Evolutionary conservation across 2,797 vertebrate species (phyloP).

Genomic region (Falco concolor): DNA sequence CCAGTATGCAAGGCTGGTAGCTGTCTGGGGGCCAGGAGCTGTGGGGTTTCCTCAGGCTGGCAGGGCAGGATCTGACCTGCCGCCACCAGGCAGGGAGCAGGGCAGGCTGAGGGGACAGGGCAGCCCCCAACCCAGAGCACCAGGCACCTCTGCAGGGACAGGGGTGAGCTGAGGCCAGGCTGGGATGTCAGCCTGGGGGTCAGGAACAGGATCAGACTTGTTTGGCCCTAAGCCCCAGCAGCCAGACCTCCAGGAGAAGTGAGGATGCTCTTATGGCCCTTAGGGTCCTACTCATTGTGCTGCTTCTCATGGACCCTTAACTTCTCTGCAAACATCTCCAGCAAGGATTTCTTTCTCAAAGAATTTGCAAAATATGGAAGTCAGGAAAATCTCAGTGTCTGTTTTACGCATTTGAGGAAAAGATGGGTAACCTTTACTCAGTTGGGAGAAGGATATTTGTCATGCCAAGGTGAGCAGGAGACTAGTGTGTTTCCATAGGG

Average conservation of each 20-base stretch:
- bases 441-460: neutral
- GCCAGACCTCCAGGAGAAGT: neutral
- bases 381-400: neutral
- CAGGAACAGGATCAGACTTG: neutral
- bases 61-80: neutral
- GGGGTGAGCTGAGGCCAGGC: neutral
- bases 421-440: neutral
- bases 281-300: neutral
- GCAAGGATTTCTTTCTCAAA: neutral
- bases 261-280: neutral
- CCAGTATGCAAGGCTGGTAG: neutral
- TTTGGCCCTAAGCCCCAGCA: neutral
- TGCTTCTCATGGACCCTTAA: neutral
- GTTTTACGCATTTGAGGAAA: neutral
- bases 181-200: neutral
- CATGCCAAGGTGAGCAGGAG: neutral
- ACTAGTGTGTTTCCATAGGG: neutral
- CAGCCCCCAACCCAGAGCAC: neutral
- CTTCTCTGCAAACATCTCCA: neutral
- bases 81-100: neutral
- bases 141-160: neutral
- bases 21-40: neutral
- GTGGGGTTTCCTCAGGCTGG: neutral
- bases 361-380: neutral
- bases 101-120: neutral